Conservation (phyloP, 2,888 invertebrate genomes). For the Adineta ricciae region DNA sequence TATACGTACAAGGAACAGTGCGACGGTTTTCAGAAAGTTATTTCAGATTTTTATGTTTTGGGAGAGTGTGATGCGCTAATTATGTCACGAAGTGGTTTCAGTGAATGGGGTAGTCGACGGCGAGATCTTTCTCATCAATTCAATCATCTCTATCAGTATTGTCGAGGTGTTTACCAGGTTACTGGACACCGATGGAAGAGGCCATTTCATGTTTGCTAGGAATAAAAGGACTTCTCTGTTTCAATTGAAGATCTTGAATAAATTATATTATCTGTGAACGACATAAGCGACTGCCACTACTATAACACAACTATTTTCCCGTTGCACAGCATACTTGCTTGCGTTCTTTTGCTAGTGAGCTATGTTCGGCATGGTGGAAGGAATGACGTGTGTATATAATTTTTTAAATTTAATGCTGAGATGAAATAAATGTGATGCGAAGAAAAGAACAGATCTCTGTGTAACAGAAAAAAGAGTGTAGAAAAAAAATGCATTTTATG, state of each 20-base stretch:
- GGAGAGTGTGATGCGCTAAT: slow-evolving; percentile 3
- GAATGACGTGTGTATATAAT: too few species aligned
- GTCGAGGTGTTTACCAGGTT: background rate
- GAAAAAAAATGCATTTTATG: background rate
- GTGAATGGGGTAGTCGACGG: background rate
- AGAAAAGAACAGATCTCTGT: background rate
- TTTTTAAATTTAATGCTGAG: too few species aligned
- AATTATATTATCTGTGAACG: too few species aligned
- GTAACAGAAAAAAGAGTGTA: background rate
- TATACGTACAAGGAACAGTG: background rate
- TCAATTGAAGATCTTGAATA: too few species aligned
- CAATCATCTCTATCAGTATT: background rate
- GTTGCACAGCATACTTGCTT: too few species aligned
- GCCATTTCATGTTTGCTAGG: background rate
- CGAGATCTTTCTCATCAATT: background rate
- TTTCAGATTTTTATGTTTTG: background rate
- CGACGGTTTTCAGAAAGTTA: slow-evolving; percentile 2
- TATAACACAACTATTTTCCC: too few species aligned
- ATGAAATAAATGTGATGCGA: too few species aligned
- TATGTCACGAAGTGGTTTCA: background rate
- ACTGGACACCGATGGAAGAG: background rate
- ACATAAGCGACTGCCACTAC: too few species aligned
- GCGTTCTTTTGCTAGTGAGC: too few species aligned
- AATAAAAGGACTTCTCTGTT: background rate
- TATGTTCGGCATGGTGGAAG: too few species aligned